These are phyloP conservation scores for Coranthus polyacanthus DNA, from an alignment of 2,797 vertebrate genomes.

Conservation along the genomic window DNA sequence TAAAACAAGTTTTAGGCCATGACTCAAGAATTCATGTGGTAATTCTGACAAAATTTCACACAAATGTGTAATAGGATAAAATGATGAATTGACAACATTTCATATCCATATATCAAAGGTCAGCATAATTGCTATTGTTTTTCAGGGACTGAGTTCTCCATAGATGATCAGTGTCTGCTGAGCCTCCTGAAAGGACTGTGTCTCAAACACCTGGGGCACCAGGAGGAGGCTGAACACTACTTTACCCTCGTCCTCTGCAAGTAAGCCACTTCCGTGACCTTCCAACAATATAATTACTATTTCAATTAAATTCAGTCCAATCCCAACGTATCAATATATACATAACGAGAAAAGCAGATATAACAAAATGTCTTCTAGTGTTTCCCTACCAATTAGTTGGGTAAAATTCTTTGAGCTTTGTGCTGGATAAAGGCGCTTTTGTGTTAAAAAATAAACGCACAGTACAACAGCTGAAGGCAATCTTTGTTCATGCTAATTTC, in stretches of 20 bases:
- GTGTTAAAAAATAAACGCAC: not conserved
- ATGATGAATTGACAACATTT: too few relatives aligned
- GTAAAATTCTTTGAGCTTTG: not conserved
- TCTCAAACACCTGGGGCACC: slow-evolving; percentile 93
- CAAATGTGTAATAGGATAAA: too few relatives aligned
- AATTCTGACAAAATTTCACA: too few relatives aligned
- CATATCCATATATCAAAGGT: too few relatives aligned
- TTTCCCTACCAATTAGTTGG: not conserved
- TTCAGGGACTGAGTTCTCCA: slow-evolving; percentile 89
- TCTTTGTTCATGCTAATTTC: not conserved
- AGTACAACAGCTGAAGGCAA: not conserved
- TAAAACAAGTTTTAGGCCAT: too few relatives aligned
- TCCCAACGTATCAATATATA: not conserved
- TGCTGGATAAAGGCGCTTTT: slow-evolving; percentile 1
- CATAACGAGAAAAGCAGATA: slow-evolving; percentile 5
- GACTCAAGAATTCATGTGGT: too few relatives aligned
- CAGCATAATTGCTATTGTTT: too few relatives aligned
- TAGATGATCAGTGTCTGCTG: slow-evolving; percentile 94
- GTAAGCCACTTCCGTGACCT: slow-evolving; percentile 69
- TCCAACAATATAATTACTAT: not conserved
- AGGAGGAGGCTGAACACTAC: slow-evolving; percentile 93
- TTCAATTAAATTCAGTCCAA: not conserved
- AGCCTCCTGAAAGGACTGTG: slow-evolving; percentile 95
- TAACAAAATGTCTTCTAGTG: slow-evolving; percentile 1
- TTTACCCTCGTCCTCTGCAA: slow-evolving; percentile 92